Base-by-base conservation (phyloP, 2,888 invertebrate genomes). In the Eilema depressum region DNA sequence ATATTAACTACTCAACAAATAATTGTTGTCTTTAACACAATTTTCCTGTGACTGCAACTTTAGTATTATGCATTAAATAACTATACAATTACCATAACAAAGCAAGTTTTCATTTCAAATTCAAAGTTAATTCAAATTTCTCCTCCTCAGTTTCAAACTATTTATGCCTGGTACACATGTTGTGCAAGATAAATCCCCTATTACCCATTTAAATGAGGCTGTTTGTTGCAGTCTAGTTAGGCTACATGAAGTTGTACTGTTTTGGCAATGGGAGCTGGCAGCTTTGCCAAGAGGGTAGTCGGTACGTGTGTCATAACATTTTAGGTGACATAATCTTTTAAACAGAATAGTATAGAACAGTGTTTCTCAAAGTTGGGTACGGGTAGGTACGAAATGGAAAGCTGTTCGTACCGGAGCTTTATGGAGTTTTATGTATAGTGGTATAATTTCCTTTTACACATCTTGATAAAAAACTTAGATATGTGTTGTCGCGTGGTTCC, bases 161-260 rank as follows among this genome's bases (percentile, higher is more conserved):
- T 23, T 25, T 14, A 59, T 20, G 17, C 59, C 61, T 62, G n/a
- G 61, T 33, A 62, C 33, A 28, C 59, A 59, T 26, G 59, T 73
- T 62, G 11, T 26, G 17, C 17, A 68, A 17, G 17, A 26, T 61
- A 63, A 53, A 53, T 59, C 57, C 53, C 47, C 10, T 14, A 33
- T 26, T 53, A 53, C 10, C n/a, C 61, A 68, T 68, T 69, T 64
- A 26, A 60, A 70, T 68, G 28, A 28, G 17, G 56, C 64, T 71
- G 30, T 59, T 61, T 68, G 68, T 62, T 67, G 47, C n/a, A 75
- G 67, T 66, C 56, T 70, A 76, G 78, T 73, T 5, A 69, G 60
- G 64, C 63, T 69, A 33, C 5, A 33, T 63, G 23, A 26, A 59
- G 25, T 26, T 41, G 30, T 28, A 64, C 14, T 62, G 23, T 69